These are phyloP conservation scores for Chrysina gloriosa DNA, from an alignment of 2,888 invertebrate genomes.

Conservation along the genomic window DNA sequence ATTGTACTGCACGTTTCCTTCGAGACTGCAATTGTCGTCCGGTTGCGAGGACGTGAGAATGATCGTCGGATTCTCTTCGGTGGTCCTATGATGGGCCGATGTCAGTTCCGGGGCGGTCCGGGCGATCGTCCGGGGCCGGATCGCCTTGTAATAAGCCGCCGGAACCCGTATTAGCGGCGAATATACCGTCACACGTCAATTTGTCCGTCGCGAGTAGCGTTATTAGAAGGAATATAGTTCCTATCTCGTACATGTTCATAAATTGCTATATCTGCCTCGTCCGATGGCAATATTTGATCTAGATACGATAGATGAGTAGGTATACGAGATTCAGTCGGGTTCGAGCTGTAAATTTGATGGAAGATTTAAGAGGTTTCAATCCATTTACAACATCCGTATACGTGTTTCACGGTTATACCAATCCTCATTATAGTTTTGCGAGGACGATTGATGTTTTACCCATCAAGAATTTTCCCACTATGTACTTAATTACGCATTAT, in stretches of 20 bases:
- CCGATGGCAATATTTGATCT: neutral
- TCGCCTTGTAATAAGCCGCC: conserved; percentile 69
- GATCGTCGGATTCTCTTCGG: conserved; percentile 46
- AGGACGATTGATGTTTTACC: neutral
- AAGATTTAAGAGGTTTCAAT: too few relatives aligned
- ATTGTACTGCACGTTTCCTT: conserved; percentile 56
- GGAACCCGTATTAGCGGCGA: conserved; percentile 52
- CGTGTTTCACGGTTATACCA: too few relatives aligned
- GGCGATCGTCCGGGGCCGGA: conserved; percentile 75
- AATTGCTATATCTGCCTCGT: too few relatives aligned
- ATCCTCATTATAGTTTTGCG: too few relatives aligned
- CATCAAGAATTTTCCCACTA: too few relatives aligned
- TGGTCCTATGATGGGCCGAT: neutral
- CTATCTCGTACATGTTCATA: conserved; percentile 9
- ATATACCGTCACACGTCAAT: conserved; percentile 45
- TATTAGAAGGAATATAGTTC: conserved; percentile 16
- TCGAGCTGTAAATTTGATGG: too few relatives aligned
- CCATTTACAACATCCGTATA: too few relatives aligned
- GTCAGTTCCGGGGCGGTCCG: conserved; percentile 64
- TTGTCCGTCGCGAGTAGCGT: conserved; percentile 34
- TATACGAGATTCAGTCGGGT: too few relatives aligned
- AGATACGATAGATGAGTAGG: neutral
- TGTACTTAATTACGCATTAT: too few relatives aligned
- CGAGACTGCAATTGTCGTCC: conserved; percentile 44
- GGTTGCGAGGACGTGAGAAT: conserved; percentile 47